Conservation (phyloP, 2,797 vertebrate species). For the Chaetodon trifasciatus region DNA sequence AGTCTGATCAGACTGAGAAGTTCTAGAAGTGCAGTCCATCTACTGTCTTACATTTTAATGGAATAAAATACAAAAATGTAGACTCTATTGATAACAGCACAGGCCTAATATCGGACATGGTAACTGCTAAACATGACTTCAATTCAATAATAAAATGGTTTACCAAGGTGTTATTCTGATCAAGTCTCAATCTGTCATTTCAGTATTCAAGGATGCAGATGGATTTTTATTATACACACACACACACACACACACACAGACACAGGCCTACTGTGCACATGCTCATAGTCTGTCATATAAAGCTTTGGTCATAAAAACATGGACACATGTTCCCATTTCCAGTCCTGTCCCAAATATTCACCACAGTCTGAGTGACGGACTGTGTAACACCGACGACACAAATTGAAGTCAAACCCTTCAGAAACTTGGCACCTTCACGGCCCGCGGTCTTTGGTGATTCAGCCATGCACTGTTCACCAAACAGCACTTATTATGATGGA, state of each 20-base stretch:
- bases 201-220: neutral
- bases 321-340: neutral
- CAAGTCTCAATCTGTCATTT: neutral
- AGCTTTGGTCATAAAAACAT: neutral
- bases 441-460: neutral
- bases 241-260: no score
- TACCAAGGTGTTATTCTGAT: neutral
- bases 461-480: neutral
- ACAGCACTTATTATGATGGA: neutral
- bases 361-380: neutral
- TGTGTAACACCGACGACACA: neutral
- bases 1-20: neutral
- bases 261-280: neutral
- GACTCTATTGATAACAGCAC: neutral
- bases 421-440: neutral
- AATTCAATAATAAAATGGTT: neutral
- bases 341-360: neutral
- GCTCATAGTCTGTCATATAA: neutral
- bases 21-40: neutral
- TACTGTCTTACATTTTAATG: neutral
- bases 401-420: neutral
- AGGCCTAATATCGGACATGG: neutral
- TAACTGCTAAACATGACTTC: neutral
- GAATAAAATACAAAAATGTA: neutral
- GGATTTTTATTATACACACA: neutral